phyloP scores from a whole-genome alignment of 2,113 vertebrate genomes.

The Corythornis madagascariensis region DNA sequence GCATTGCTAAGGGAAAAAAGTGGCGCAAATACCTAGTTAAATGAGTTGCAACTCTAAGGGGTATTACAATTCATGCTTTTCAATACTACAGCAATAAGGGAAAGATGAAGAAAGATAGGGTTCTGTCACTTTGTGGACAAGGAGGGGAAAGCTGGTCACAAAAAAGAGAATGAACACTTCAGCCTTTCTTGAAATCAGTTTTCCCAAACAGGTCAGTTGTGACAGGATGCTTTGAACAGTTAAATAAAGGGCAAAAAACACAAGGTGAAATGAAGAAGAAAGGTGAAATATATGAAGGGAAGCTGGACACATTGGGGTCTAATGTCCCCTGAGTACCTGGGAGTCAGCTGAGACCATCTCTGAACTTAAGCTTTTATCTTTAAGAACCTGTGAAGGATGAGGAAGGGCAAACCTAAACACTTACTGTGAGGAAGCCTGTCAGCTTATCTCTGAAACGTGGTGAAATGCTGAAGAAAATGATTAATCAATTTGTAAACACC shows the following conservation, averaged over 20 bases:
- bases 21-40: background rate
- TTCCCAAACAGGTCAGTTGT: background rate
- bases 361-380: background rate
- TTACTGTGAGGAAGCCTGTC: background rate
- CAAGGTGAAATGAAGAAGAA: background rate
- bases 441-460: background rate
- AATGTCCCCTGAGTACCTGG: background rate
- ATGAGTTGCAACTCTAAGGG: background rate
- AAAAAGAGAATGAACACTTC: background rate
- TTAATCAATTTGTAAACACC: slow-evolving; percentile 25
- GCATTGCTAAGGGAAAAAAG: background rate
- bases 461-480: slow-evolving; percentile 32
- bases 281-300: background rate
- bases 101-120: background rate
- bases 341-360: background rate
- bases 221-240: background rate
- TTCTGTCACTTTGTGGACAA: background rate
- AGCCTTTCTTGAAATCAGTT: background rate
- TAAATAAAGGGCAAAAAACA: background rate
- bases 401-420: background rate
- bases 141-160: background rate
- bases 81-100: background rate
- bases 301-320: background rate
- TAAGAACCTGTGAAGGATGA: background rate
- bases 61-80: background rate